Evolutionary conservation across 2,888 invertebrate species (phyloP).

Genomic region (Chorisops tibialis): DNA sequence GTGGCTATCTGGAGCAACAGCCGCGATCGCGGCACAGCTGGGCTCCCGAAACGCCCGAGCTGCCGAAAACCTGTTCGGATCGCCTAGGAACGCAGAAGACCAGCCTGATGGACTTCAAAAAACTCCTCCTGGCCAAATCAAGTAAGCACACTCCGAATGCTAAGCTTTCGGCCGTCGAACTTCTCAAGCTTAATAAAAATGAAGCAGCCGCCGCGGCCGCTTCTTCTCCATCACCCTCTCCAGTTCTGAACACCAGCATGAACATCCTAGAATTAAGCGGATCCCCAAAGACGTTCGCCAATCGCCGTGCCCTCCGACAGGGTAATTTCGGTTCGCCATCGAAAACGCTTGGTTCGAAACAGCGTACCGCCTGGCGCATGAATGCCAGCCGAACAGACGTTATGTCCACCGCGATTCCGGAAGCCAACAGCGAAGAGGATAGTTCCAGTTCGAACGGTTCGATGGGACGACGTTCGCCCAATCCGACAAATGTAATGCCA

Average conservation of each 20-base stretch:
- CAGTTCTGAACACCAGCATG: slow-evolving; percentile 53
- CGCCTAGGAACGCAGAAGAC: slow-evolving; percentile 68
- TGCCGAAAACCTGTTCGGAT: slow-evolving; percentile 59
- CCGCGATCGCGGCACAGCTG: slow-evolving; percentile 60
- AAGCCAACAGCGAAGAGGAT: slow-evolving; percentile 76
- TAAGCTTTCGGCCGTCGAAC: slow-evolving; percentile 74
- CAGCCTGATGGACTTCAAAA: slow-evolving; percentile 80
- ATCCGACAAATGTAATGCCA: slow-evolving; percentile 49
- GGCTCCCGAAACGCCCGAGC: slow-evolving; percentile 52
- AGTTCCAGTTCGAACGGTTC: slow-evolving; percentile 63
- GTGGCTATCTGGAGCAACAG: slow-evolving; percentile 47
- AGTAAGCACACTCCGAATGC: slow-evolving; percentile 60
- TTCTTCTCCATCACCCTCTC: slow-evolving; percentile 30
- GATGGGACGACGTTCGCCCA: slow-evolving; percentile 54
- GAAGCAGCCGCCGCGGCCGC: slow-evolving; percentile 36
- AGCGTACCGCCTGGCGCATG: slow-evolving; percentile 67
- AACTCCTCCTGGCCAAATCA: slow-evolving; percentile 72
- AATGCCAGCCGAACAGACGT: slow-evolving; percentile 76
- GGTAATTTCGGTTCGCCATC: slow-evolving; percentile 58
- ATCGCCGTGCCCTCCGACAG: slow-evolving; percentile 58
- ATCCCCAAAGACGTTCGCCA: slow-evolving; percentile 67
- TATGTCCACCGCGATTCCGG: slow-evolving; percentile 80
- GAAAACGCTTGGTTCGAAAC: slow-evolving; percentile 57
- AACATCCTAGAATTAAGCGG: slow-evolving; percentile 68
- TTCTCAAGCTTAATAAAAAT: slow-evolving; percentile 59